Conservation (phyloP, 2,113 vertebrate species). For the Tetrax tetrax region DNA sequence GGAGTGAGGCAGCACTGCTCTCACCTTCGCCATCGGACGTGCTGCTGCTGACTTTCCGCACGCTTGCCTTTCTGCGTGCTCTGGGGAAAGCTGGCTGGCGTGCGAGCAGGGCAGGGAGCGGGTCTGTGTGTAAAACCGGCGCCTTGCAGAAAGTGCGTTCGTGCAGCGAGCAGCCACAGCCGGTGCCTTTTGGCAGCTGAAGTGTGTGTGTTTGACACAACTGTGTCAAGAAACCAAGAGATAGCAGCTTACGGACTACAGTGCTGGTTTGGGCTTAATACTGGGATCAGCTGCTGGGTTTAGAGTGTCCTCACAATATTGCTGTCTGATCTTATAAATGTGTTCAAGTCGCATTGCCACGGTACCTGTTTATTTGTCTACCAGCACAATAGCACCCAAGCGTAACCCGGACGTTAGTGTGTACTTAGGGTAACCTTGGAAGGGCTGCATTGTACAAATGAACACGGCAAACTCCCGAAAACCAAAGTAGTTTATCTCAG, state of each 20-base stretch:
- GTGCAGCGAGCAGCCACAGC: rapidly evolving
- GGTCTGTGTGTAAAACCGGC: rapidly evolving
- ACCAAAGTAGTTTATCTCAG: not conserved
- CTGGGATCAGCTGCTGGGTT: not conserved
- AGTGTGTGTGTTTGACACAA: not conserved
- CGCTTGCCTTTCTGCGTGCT: not conserved
- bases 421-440: not conserved
- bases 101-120: rapidly evolving
- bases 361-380: not conserved
- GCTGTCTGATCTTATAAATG: not conserved
- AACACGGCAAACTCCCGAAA: not conserved
- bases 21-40: rapidly evolving
- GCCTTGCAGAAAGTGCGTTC: not conserved
- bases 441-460: not conserved
- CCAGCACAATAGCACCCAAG: not conserved
- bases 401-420: rapidly evolving
- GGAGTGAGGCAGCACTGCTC: not conserved
- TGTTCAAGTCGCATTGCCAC: rapidly evolving
- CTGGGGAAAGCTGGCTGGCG: not conserved
- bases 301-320: not conserved
- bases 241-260: not conserved
- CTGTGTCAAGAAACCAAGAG: not conserved
- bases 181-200: not conserved
- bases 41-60: not conserved
- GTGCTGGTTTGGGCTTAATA: not conserved